phyloP scores from a whole-genome alignment of 2,797 vertebrate genomes.

The Malacoraja senta region DNA sequence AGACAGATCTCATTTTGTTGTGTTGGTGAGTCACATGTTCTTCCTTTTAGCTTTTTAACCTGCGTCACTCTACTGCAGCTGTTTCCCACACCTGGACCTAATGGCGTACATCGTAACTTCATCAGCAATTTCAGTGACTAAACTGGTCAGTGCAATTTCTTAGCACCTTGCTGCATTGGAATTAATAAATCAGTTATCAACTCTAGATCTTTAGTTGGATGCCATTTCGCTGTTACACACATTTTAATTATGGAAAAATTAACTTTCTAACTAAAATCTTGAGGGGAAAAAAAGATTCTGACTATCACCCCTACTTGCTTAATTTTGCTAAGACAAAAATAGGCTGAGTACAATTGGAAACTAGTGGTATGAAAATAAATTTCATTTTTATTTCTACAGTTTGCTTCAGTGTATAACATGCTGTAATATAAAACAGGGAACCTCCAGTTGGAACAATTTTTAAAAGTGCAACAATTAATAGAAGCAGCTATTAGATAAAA shows the following conservation, averaged over 20 bases:
- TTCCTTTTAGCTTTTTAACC: not conserved
- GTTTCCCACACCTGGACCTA: not conserved
- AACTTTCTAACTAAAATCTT: not conserved
- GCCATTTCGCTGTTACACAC: not conserved
- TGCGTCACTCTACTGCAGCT: not conserved
- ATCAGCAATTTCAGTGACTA: not conserved
- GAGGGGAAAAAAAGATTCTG: not conserved
- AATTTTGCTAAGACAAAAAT: not conserved
- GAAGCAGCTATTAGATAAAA: too few species aligned
- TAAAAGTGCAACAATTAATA: too few species aligned
- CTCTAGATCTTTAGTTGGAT: not conserved
- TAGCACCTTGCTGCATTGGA: not conserved
- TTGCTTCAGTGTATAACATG: too few species aligned
- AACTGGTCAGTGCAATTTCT: not conserved
- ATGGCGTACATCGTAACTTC: not conserved
- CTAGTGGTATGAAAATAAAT: not conserved
- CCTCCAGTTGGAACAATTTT: too few species aligned
- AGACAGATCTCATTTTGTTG: not conserved
- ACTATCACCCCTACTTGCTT: not conserved
- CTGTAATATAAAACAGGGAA: too few species aligned
- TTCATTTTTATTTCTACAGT: too few species aligned
- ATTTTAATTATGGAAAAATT: not conserved
- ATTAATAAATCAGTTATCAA: not conserved
- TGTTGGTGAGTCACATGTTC: not conserved
- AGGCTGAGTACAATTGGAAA: not conserved